These are phyloP conservation scores for Periplaneta americana DNA, from an alignment of 1,140 invertebrate genomes.

Conservation along the genomic window DNA sequence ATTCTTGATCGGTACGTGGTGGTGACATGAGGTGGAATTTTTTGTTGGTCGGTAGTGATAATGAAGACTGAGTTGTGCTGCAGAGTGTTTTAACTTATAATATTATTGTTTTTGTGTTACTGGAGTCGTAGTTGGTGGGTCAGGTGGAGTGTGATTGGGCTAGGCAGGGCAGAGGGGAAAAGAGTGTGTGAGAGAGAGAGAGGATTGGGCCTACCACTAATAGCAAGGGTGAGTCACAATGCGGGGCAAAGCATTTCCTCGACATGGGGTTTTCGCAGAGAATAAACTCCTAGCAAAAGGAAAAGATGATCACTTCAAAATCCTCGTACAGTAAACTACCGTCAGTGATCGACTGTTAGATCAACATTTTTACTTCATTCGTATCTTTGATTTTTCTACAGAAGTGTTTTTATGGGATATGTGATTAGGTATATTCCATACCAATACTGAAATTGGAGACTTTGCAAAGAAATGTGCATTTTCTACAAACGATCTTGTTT, in stretches of 20 bases:
- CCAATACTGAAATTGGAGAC: too few species aligned
- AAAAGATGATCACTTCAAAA: slow-evolving; percentile 7
- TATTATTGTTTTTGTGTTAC: slow-evolving; percentile 4
- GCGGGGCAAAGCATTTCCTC: neutral
- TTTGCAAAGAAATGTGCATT: too few species aligned
- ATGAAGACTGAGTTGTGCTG: slow-evolving; percentile 2
- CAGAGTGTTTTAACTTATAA: slow-evolving; percentile 1
- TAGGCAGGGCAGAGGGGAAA: neutral
- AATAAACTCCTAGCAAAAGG: slow-evolving; percentile 17
- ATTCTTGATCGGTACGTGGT: neutral
- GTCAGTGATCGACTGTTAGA: too few species aligned
- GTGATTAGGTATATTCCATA: too few species aligned
- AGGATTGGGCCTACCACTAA: neutral
- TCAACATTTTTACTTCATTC: too few species aligned
- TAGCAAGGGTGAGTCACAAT: neutral
- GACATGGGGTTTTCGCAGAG: slow-evolving; percentile 14
- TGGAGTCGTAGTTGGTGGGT: neutral
- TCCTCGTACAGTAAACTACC: neutral
- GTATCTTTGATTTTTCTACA: too few species aligned
- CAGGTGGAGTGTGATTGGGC: neutral
- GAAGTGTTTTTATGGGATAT: too few species aligned
- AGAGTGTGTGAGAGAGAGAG: too few species aligned
- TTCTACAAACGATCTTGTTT: too few species aligned
- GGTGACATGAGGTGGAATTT: neutral
- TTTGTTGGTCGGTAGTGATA: slow-evolving; percentile 5